Conservation (phyloP, 2,113 vertebrate genomes). For the Pterophyllum scalare region DNA sequence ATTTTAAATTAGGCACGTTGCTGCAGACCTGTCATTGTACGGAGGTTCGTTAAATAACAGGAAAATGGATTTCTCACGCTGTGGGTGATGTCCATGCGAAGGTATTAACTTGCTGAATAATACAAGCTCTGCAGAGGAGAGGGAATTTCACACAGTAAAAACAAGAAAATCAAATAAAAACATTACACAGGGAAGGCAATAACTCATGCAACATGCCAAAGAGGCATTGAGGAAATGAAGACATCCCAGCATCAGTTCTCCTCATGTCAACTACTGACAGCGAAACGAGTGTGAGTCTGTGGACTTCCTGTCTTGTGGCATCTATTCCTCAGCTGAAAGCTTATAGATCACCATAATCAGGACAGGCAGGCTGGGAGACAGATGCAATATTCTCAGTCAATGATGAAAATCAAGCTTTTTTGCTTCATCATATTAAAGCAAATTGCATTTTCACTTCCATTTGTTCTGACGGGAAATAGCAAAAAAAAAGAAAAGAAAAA, state of each 20-base stretch:
- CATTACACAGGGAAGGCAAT: fast-evolving
- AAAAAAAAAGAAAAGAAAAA: no score
- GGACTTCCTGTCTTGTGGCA: background rate
- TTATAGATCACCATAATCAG: background rate
- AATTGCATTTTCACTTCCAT: background rate
- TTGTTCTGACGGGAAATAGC: background rate
- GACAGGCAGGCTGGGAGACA: background rate
- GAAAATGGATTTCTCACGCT: background rate
- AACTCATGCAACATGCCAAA: background rate
- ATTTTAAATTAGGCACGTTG: background rate
- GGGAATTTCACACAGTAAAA: background rate
- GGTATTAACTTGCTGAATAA: background rate
- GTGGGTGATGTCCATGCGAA: background rate
- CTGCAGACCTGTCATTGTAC: background rate
- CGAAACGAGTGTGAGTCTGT: fast-evolving
- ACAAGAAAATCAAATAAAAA: fast-evolving
- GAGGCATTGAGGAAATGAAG: background rate
- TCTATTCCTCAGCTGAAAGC: background rate
- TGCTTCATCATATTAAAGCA: background rate
- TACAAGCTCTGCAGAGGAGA: background rate
- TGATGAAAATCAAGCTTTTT: background rate
- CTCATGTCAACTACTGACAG: background rate
- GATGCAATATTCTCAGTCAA: background rate
- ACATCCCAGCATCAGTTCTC: background rate
- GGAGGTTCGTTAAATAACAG: background rate